Conservation (phyloP, 1,140 invertebrate species). For the Halesus radiatus region DNA sequence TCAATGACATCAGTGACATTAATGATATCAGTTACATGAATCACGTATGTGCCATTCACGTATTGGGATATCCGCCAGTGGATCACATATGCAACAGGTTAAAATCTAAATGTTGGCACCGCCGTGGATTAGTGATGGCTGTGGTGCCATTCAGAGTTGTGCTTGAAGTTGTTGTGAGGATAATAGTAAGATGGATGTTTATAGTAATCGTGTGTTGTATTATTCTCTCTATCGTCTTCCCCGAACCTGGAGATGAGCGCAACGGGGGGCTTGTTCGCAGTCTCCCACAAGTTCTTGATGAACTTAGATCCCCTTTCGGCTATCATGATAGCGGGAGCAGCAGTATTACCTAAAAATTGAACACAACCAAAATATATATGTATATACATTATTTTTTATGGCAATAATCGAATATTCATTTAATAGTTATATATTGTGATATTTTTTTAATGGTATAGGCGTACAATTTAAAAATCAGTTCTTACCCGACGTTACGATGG, state of each 20-base stretch:
- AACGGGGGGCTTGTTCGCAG: slow-evolving; percentile 34
- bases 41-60: too few relatives aligned
- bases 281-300: slow-evolving; percentile 75
- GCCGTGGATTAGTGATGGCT: background rate
- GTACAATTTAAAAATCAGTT: background rate
- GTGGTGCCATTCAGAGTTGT: slow-evolving; percentile 39
- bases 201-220: background rate
- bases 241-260: slow-evolving; percentile 33
- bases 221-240: background rate
- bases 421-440: too few relatives aligned
- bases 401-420: too few relatives aligned
- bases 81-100: too few relatives aligned
- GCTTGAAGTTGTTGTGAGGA: background rate
- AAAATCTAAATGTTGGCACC: background rate
- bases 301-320: slow-evolving; percentile 85
- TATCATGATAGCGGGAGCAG: slow-evolving; percentile 87
- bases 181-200: background rate
- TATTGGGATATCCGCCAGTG: too few relatives aligned
- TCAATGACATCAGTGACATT: too few relatives aligned
- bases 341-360: slow-evolving; percentile 82
- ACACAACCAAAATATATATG: too few relatives aligned
- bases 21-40: too few relatives aligned
- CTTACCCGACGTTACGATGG: slow-evolving; percentile 63
- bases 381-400: too few relatives aligned
- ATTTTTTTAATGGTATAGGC: too few relatives aligned